Percentiles rank a stretch among this genome's conserved stretches.
These are phyloP conservation scores for Phocides pigmalion DNA, from an alignment of 1,140 invertebrate genomes.

Conservation along the genomic window DNA sequence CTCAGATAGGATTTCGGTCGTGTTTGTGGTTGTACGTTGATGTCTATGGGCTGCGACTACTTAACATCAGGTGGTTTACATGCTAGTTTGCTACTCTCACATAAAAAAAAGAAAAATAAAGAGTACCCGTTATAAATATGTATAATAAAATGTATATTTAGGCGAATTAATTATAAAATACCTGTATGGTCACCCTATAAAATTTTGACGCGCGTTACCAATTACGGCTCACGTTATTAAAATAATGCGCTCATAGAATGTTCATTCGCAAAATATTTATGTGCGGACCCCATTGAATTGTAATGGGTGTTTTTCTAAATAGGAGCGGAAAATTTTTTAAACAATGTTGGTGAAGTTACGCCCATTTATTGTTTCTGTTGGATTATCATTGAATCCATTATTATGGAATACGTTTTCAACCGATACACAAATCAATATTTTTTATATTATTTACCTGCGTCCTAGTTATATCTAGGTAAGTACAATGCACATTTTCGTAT, in stretches of 20 bases:
- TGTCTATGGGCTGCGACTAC: no score
- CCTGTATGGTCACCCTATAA: constrained; percentile 51
- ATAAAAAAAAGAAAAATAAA: no score
- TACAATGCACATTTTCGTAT: no score
- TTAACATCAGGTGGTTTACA: no score
- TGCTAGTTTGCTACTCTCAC: no score
- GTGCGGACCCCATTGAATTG: constrained; percentile 54
- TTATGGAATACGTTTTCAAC: neutral
- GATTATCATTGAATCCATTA: neutral
- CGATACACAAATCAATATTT: no score
- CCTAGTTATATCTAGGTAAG: no score
- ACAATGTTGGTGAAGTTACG: constrained; percentile 6
- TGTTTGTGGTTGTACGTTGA: no score
- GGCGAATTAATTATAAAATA: constrained; percentile 26
- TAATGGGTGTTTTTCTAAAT: constrained; percentile 59
- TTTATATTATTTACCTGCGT: no score
- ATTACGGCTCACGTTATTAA: constrained; percentile 65
- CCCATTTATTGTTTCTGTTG: constrained; percentile 8
- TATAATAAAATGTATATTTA: no score
- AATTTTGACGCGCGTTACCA: constrained; percentile 63
- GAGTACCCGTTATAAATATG: no score
- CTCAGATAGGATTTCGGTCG: no score
- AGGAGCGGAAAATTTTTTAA: constrained; percentile 49
- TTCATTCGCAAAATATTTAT: constrained; percentile 63
- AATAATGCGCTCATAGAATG: constrained; percentile 67